Conservation (phyloP, 2,888 invertebrate genomes). For the Schizotus pectinicornis region DNA sequence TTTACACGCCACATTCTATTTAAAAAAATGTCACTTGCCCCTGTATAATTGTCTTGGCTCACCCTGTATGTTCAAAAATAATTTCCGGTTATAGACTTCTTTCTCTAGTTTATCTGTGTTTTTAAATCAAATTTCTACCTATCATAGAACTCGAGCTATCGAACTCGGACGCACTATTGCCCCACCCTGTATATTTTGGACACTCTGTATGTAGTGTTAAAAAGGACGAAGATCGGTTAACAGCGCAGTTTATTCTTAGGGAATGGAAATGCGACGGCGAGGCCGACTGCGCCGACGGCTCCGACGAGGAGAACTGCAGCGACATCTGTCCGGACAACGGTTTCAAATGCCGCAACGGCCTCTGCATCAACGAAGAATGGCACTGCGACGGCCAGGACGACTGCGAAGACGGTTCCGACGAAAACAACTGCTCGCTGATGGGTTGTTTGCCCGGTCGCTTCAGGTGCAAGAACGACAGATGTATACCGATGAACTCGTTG, state of each 20-base stretch:
- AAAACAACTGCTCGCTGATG: conserved; percentile 55
- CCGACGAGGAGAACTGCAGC: conserved; percentile 79
- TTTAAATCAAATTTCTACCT: too few relatives aligned
- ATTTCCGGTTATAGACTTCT: too few relatives aligned
- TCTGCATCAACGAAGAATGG: conserved; percentile 65
- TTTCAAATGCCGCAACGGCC: conserved; percentile 59
- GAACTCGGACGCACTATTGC: too few relatives aligned
- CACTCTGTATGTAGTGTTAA: too few relatives aligned
- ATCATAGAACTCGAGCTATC: too few relatives aligned
- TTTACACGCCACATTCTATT: too few relatives aligned
- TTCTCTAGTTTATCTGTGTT: too few relatives aligned
- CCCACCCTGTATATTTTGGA: too few relatives aligned
- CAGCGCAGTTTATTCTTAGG: too few relatives aligned
- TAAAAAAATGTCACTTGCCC: too few relatives aligned
- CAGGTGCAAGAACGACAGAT: conserved; percentile 55
- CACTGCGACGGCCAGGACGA: conserved; percentile 70
- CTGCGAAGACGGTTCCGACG: conserved; percentile 69
- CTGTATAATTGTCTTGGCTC: too few relatives aligned
- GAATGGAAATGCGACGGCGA: conserved; percentile 43
- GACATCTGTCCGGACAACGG: conserved; percentile 61
- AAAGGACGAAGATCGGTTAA: background rate
- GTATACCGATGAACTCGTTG: conserved; percentile 51
- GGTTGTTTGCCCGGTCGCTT: conserved; percentile 60
- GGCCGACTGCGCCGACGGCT: conserved; percentile 79
- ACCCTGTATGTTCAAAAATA: too few relatives aligned